Base-by-base conservation (phyloP, 2,113 vertebrate species). In the Cygnus buccinator region DNA sequence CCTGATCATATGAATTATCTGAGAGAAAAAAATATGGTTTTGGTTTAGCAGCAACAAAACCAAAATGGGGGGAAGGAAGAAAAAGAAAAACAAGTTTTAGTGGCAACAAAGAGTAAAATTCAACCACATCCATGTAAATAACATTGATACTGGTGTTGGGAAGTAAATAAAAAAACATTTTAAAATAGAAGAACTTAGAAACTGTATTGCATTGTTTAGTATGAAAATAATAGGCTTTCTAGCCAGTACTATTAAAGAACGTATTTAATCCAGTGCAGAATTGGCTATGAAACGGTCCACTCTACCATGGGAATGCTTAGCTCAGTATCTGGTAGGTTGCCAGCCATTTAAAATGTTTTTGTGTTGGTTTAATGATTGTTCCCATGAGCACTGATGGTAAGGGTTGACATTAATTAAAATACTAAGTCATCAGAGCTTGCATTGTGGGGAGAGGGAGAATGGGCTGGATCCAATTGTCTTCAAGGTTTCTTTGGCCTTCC, bases 271-370 rank as follows among this genome's bases (percentile, higher is more conserved):
- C 93, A 92, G 94, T 31, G 86, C 91, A 80, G 97, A 98, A 95
- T 21, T 97, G 97, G 97, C 97, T 97, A 96, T 70, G 91, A 95
- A 92, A 89, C 97, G 54, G 10, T 97, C 96, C 95, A 84, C 80
- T 94, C 96, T 87, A 89, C 75, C 95, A 94, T 97, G 63, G 91
- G 94, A 97, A 97, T 97, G 94, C 97, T 97, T 97, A 98, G 96
- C 97, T 97, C 93, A 29, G 96, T 90, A 87, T 84, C 96, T 98
- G 98, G 97, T 95, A 95, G 94, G 82, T n/a, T 98, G 98, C 98
- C 98, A 98, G 94, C 78, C 96, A 73, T 97, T 97, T 97, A 91
- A 96, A 97, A 98, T 97, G 97, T 97, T 98, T 98, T 97, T 97
- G 97, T 97, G 97, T 93, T 93, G 90, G 93, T 89, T 95, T 95